Evolutionary conservation across 2,113 vertebrate species (phyloP).

Genomic region (Ptilorrhoa leucosticta): DNA sequence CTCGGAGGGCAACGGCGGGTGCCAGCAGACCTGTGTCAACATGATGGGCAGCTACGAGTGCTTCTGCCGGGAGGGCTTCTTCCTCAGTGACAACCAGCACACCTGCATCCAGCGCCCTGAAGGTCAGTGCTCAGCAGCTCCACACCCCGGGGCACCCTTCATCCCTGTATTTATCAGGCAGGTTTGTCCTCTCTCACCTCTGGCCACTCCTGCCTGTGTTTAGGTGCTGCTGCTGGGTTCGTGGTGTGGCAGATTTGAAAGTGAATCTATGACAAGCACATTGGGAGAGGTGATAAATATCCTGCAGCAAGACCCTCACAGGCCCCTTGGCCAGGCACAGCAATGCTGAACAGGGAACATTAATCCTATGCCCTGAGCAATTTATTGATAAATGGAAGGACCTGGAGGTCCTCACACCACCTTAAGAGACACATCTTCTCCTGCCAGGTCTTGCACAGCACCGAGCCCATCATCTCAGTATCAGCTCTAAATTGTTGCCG

Average conservation of each 20-base stretch:
- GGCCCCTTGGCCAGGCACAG: neutral
- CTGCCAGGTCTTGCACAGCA: neutral
- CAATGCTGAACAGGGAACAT: neutral
- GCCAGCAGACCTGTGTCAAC: slow-evolving; percentile 97
- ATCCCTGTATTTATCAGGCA: accelerated
- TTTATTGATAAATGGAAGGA: neutral
- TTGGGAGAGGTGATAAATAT: neutral
- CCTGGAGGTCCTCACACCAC: neutral
- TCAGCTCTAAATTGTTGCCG: slow-evolving; percentile 45
- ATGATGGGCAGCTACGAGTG: slow-evolving; percentile 99
- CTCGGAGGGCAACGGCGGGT: slow-evolving; percentile 91
- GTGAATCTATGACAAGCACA: accelerated
- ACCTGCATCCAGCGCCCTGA: slow-evolving; percentile 97
- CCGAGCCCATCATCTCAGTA: neutral
- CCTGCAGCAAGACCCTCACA: neutral
- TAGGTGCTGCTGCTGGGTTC: neutral
- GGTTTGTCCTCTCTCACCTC: neutral
- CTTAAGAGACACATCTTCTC: neutral
- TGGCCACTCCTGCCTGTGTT: neutral
- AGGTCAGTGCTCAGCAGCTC: slow-evolving; percentile 67
- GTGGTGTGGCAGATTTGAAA: neutral
- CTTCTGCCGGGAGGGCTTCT: slow-evolving; percentile 94
- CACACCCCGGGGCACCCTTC: accelerated
- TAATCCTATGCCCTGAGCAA: neutral
- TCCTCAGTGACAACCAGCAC: slow-evolving; percentile 98